Base-by-base conservation (phyloP, 2,888 invertebrate species). In the Drosophila percnosoma region DNA sequence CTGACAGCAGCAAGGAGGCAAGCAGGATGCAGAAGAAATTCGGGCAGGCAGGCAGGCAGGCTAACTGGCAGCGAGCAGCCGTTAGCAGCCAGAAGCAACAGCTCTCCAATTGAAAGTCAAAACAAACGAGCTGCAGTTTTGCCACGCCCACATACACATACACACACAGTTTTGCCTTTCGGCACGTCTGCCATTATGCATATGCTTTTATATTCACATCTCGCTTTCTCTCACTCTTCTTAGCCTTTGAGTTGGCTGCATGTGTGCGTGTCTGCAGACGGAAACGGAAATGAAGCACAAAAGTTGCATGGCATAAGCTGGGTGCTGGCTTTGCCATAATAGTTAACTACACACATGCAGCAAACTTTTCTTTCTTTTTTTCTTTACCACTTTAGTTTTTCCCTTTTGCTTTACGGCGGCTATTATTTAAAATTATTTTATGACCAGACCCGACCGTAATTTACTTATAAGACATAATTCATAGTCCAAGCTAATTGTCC, bases 261-360 rank as follows among this genome's bases (percentile, higher is more conserved):
- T 65, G 48, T 65, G 31, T 58, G 53, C 69, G 60, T 80, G 65
- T 71, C 71, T 75, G 83, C 75, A 75, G 74, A 58, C 78, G 87
- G 86, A 88, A 88, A 73, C 83, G 87, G 90, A 88, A 87, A 88
- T 90, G 83, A 90, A 88, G 78, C 89, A 81, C 86, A 85, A 88
- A 90, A 90, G 83, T 87, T 90, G 62, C 78, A 75, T 66, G 69
- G 74, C 75, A 78, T 72, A 83, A 81, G 78, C 74, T 69, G 57
- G 58, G 71, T 75, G 52, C 63, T 64, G 76, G 64, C 75, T 48
- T 21, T 55, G 80, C 73, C 78, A 73, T 75, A 83, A 80, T 73
- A 87, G 86, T 85, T 87, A 85, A 85, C 84, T 76, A 73, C 66
- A 83, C 71, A 74, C 51, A 73, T 45, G 58, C 54, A 57, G 55